These are phyloP conservation scores for Gracilinanus agilis DNA, from an alignment of 2,113 vertebrate genomes.

Conservation along the genomic window DNA sequence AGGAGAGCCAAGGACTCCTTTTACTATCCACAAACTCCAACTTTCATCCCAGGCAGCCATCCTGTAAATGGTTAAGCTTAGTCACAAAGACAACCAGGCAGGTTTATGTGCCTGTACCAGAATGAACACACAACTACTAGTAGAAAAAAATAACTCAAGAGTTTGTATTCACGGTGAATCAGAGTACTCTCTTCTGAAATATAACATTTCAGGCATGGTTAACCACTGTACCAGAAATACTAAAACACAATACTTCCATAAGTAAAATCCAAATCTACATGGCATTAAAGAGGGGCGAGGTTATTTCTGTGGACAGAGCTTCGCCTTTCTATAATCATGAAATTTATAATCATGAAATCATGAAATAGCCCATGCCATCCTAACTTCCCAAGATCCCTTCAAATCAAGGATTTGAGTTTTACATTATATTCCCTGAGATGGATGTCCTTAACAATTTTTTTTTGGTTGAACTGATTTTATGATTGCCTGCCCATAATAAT, in stretches of 20 bases:
- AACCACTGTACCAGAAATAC: background rate
- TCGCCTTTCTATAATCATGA: conserved; percentile 24
- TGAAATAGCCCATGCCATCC: background rate
- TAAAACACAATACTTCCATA: background rate
- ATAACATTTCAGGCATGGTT: background rate
- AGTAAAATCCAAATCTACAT: background rate
- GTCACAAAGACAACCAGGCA: conserved; percentile 4
- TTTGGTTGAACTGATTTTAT: conserved; percentile 25
- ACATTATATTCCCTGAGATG: conserved; percentile 52
- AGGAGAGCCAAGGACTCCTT: background rate
- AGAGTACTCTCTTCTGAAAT: background rate
- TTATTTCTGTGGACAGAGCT: background rate
- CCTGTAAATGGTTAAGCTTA: background rate
- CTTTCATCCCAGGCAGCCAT: background rate
- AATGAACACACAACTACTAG: background rate
- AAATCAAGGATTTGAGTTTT: conserved; percentile 30
- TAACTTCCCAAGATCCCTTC: conserved; percentile 55
- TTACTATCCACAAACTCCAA: background rate
- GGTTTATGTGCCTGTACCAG: background rate
- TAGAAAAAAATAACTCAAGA: background rate
- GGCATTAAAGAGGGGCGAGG: background rate
- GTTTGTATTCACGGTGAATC: background rate
- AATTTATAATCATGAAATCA: too few species aligned
- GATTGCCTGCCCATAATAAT: conserved; percentile 11
- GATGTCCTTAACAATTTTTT: conserved; percentile 31